Evolutionary conservation across 2,797 vertebrate genomes (phyloP).

Genomic region (Anas acuta): DNA sequence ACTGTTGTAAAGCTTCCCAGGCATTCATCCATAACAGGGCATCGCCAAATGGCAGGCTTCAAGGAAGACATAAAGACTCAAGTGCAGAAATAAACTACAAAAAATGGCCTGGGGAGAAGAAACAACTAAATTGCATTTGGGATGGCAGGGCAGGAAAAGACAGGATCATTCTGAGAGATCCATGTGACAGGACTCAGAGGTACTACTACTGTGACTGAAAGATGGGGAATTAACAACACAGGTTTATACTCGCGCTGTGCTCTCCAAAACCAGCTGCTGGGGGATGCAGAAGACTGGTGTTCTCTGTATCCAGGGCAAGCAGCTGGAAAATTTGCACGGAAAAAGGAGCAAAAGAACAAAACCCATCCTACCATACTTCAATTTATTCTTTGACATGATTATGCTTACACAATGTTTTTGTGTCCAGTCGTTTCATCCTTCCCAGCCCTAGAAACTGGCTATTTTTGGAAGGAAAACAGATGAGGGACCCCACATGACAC

Average conservation of each 20-base stretch:
- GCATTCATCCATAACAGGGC: not conserved
- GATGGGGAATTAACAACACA: not conserved
- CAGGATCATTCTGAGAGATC: no score
- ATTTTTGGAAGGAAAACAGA: slow-evolving; percentile 58
- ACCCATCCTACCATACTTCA: not conserved
- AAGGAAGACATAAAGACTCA: not conserved
- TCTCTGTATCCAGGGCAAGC: not conserved
- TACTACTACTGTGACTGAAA: not conserved
- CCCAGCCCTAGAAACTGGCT: not conserved
- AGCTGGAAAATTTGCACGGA: not conserved
- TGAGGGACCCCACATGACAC: slow-evolving; percentile 23
- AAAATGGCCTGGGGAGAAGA: not conserved
- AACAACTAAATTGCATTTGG: not conserved
- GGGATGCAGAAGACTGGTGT: not conserved
- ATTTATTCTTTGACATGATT: not conserved
- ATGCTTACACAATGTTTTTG: not conserved
- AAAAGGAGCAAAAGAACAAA: not conserved
- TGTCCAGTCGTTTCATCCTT: not conserved
- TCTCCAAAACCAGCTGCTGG: not conserved
- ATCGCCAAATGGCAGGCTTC: not conserved
- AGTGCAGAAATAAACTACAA: not conserved
- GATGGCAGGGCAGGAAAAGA: not conserved
- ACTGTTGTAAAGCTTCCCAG: not conserved
- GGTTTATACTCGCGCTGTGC: not conserved
- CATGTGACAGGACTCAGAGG: no score